These are phyloP conservation scores for Drosophila kurseongensis DNA, from an alignment of 1,140 invertebrate genomes.

Conservation along the genomic window DNA sequence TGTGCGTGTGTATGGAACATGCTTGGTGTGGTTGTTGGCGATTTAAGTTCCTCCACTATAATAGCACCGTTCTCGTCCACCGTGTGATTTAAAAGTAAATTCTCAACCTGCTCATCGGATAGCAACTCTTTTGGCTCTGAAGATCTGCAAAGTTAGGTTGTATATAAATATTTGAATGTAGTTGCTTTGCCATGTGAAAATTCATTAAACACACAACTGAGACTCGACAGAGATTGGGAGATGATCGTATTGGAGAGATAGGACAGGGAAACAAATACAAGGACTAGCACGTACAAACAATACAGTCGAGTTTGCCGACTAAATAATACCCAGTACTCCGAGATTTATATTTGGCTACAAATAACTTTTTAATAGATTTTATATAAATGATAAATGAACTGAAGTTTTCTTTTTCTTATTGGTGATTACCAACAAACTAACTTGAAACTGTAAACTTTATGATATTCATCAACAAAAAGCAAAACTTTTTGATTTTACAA, in stretches of 20 bases:
- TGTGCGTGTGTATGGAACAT: conserved; percentile 60
- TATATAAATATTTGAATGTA: conserved; percentile 21
- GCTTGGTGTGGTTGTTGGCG: conserved; percentile 66
- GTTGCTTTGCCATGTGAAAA: background rate
- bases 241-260: background rate
- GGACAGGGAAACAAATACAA: background rate
- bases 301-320: background rate
- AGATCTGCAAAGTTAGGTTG: conserved; percentile 72
- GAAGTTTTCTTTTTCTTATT: too few species aligned
- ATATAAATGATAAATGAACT: too few species aligned
- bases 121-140: conserved; percentile 83
- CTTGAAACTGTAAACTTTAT: too few species aligned
- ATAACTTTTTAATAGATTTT: too few species aligned
- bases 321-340: background rate
- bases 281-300: background rate
- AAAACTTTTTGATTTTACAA: too few species aligned
- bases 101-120: conserved; percentile 84
- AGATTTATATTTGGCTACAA: background rate
- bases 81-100: conserved; percentile 79
- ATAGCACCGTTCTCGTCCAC: conserved; percentile 80
- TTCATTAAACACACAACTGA: background rate
- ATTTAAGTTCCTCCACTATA: conserved; percentile 80
- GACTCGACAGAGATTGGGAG: conserved; percentile 2
- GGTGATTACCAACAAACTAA: too few species aligned
- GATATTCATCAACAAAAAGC: too few species aligned